Base-by-base conservation (phyloP, 2,888 invertebrate species). In the Melanophora roralis region DNA sequence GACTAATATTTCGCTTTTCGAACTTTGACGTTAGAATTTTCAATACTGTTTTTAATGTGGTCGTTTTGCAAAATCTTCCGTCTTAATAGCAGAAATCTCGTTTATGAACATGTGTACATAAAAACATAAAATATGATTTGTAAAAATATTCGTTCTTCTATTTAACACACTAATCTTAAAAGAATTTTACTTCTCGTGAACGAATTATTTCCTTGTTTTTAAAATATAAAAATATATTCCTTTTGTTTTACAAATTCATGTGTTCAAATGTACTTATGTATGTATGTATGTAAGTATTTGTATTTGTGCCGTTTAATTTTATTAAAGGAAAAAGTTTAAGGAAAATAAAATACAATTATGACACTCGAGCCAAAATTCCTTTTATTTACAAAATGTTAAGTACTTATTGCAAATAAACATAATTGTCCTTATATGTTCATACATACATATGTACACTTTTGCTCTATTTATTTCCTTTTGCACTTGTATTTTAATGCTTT, bases 331-430 rank as follows among this genome's bases (percentile, higher is more conserved):
- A 53, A 47, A 19, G n/a, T n/a, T n/a, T n/a, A n/a, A 68, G 32
- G 27, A n/a, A 40, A 59, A 51, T 57, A 69, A 49, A 51, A 43
- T 47, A 69, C 69, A 79, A 79, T 79, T 79, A 79, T 65, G 69
- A 75, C 64, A 75, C 79, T 79, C 59, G 36, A 74, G 59, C 71
- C 79, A 64, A 69, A 68, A 76, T 76, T 76, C 69, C 64, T 69
- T 76, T 55, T 43, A 49, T 76, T 57, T 57, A 57, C 2, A 69
- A 62, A 69, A 76, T 49, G 69, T 49, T 49, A 64, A 55, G 76
- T 62, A 40, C 34, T 64, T 76, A 71, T 57, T 51, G 47, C 74
- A 74, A n/a, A n/a, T n/a, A n/a, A 77, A 72, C 27, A 72, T 59
- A 65, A 65, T 68, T 67, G 53, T 72, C 69, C 53, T 62, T 21